phyloP scores from a whole-genome alignment of 2,888 invertebrate genomes.

The Osedax frankpressi region DNA sequence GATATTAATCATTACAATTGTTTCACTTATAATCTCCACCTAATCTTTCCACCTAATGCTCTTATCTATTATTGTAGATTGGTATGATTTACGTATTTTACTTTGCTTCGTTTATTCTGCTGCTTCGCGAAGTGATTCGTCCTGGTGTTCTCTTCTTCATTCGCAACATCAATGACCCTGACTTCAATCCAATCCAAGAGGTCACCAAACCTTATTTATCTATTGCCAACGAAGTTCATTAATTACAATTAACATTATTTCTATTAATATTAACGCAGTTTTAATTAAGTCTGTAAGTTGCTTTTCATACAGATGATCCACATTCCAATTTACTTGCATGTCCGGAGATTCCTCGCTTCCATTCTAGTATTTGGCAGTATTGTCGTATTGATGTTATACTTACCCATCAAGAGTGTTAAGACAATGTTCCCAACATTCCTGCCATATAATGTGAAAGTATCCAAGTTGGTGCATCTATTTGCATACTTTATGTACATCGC shows the following conservation, averaged over 20 bases:
- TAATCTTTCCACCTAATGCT: too few species aligned
- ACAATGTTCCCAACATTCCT: constrained; percentile 63
- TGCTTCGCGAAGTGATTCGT: constrained; percentile 79
- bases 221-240: too few species aligned
- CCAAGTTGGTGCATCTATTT: constrained; percentile 42
- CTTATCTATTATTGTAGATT: too few species aligned
- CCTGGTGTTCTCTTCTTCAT: constrained; percentile 97
- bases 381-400: constrained; percentile 85
- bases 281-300: too few species aligned
- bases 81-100: constrained; percentile 98
- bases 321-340: constrained; percentile 76
- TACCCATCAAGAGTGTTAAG: constrained; percentile 76
- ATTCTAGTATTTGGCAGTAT: constrained; percentile 84
- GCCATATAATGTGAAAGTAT: constrained; percentile 75
- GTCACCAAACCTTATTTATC: too few species aligned
- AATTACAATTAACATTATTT: too few species aligned
- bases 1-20: too few species aligned
- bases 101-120: constrained; percentile 77
- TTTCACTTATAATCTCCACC: too few species aligned
- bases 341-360: constrained; percentile 76
- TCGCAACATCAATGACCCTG: constrained; percentile 92
- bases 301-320: constrained; percentile 97
- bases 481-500: too few species aligned
- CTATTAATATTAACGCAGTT: too few species aligned
- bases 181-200: constrained; percentile 93